These are phyloP conservation scores for Alfaro cultratus DNA, from an alignment of 2,797 vertebrate species.

Conservation along the genomic window DNA sequence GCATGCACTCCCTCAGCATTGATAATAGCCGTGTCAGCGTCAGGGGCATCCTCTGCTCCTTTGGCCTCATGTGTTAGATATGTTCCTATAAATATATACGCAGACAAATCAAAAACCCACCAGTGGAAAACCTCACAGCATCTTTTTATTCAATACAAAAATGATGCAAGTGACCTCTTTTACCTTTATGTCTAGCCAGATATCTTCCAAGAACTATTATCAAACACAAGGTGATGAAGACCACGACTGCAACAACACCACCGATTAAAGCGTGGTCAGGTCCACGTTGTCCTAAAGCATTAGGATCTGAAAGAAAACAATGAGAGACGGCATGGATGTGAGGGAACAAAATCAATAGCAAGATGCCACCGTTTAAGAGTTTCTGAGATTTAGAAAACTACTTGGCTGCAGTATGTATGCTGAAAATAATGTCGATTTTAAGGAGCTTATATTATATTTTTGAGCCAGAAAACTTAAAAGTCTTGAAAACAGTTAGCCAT, in stretches of 20 bases:
- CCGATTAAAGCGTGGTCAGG: conserved; percentile 97
- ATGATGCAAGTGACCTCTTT: conserved; percentile 38
- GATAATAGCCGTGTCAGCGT: conserved; percentile 99
- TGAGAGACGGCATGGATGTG: conserved; percentile 29
- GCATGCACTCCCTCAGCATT: conserved; percentile 98
- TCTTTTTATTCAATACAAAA: conserved; percentile 5
- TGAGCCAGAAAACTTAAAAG: not conserved
- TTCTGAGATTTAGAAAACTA: conserved; percentile 27
- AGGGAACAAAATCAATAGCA: conserved; percentile 21
- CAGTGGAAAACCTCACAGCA: conserved; percentile 9
- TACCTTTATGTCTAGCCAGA: conserved; percentile 99
- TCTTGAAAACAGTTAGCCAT: too few relatives aligned
- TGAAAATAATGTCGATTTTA: conserved; percentile 30
- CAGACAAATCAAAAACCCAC: conserved; percentile 39
- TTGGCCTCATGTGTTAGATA: conserved; percentile 99
- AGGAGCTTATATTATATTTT: not conserved
- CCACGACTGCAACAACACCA: conserved; percentile 97
- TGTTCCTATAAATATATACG: conserved; percentile 85
- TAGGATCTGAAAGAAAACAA: conserved; percentile 86
- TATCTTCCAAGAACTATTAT: conserved; percentile 98
- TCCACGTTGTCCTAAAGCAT: conserved; percentile 89
- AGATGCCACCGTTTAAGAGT: conserved; percentile 29
- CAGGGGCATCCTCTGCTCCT: conserved; percentile 98
- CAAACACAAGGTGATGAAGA: conserved; percentile 98
- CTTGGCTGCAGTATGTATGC: conserved; percentile 37